Percentiles rank a stretch among this genome's conserved stretches.
phyloP scores from a whole-genome alignment of 37 sponge, comb jelly and placozoan species.

The Eunapius fragilis region DNA sequence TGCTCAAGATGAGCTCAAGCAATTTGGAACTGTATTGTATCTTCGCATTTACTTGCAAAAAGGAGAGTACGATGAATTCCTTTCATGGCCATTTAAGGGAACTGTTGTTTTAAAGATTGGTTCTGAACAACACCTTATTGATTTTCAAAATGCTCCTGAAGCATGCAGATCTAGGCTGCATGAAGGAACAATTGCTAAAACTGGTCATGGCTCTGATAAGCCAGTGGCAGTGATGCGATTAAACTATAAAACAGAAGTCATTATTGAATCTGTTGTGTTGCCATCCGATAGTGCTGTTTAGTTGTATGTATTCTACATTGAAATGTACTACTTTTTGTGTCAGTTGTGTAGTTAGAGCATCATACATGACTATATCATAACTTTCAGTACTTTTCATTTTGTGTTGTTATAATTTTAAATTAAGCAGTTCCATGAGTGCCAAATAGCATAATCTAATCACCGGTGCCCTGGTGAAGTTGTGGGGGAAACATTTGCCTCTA shows the following conservation, averaged over 20 bases:
- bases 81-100: constrained; percentile 40
- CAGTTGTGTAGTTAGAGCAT: background rate
- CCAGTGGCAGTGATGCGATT: background rate
- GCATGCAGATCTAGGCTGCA: background rate
- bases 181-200: background rate
- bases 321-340: background rate
- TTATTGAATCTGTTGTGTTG: background rate
- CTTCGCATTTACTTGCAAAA: constrained; percentile 16
- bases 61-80: constrained; percentile 32
- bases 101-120: background rate
- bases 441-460: no score
- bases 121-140: background rate
- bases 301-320: background rate
- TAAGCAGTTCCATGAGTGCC: no score
- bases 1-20: background rate
- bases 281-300: background rate
- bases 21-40: constrained; percentile 13
- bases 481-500: no score
- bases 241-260: background rate
- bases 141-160: background rate
- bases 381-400: no score
- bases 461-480: no score
- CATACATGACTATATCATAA: no score
- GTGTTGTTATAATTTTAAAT: no score
- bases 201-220: background rate